phyloP scores from a whole-genome alignment of 1,140 invertebrate species.

The Eulimnadia texana region DNA sequence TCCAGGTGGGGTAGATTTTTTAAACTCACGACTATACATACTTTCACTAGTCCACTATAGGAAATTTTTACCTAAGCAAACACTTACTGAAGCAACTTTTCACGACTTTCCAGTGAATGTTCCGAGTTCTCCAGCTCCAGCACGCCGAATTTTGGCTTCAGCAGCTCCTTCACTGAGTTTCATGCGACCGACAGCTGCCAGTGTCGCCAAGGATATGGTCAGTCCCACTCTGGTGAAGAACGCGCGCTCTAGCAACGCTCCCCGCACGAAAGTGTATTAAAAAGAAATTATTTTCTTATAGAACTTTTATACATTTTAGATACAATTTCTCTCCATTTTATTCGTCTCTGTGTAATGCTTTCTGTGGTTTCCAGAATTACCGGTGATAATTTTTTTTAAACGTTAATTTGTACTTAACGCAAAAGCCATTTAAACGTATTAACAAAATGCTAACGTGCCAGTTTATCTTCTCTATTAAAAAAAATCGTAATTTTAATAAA shows the following conservation, averaged over 20 bases:
- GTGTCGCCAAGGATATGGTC: slow-evolving; percentile 38
- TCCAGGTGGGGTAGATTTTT: too few relatives aligned
- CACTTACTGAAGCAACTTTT: too few relatives aligned
- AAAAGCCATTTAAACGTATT: background rate
- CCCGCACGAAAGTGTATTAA: background rate
- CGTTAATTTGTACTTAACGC: too few relatives aligned
- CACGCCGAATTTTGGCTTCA: background rate
- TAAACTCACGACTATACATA: too few relatives aligned
- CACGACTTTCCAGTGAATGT: slow-evolving; percentile 4
- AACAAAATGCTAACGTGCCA: background rate
- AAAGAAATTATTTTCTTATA: background rate
- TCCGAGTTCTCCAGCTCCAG: slow-evolving; percentile 11
- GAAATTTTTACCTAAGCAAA: too few relatives aligned
- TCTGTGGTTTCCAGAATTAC: background rate
- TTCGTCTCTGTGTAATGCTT: background rate
- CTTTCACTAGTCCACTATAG: too few relatives aligned
- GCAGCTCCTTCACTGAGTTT: slow-evolving; percentile 32
- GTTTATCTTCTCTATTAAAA: background rate
- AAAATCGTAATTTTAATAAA: background rate
- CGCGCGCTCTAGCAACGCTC: background rate
- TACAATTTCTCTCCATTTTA: slow-evolving; percentile 1
- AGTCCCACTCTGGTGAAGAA: slow-evolving; percentile 8
- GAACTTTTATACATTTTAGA: background rate
- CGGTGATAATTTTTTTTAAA: background rate
- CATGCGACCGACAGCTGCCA: slow-evolving; percentile 45